Percentiles rank a stretch among this genome's conserved stretches.
These are phyloP conservation scores for Drosophila maculinotata DNA, from an alignment of 2,888 invertebrate genomes.

Conservation along the genomic window DNA sequence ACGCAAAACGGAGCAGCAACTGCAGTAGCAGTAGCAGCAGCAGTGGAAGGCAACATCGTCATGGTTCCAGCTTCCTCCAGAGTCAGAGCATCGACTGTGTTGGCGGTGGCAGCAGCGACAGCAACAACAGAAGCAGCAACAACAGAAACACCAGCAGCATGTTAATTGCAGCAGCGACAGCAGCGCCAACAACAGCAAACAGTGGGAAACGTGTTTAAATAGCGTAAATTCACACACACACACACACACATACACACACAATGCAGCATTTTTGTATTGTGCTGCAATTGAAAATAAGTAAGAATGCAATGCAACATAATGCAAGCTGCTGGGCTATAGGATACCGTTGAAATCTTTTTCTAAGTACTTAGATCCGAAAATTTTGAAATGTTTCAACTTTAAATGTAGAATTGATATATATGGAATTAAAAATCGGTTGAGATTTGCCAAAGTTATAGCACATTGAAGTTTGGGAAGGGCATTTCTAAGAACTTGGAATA, in stretches of 20 bases:
- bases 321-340: background rate
- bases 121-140: slow-evolving; percentile 25
- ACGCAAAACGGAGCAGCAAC: slow-evolving; percentile 49
- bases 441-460: too few species aligned
- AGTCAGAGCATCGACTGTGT: slow-evolving; percentile 54
- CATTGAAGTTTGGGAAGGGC: too few species aligned
- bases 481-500: too few species aligned
- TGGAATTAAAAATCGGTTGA: too few species aligned
- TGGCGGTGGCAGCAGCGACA: slow-evolving; percentile 24
- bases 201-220: slow-evolving; percentile 71
- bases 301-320: slow-evolving; percentile 5
- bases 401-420: too few species aligned
- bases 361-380: too few species aligned
- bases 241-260: slow-evolving; percentile 11
- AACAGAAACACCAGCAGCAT: slow-evolving; percentile 34
- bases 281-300: slow-evolving; percentile 61
- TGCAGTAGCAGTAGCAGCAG: slow-evolving; percentile 18
- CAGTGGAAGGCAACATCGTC: slow-evolving; percentile 26
- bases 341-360: slow-evolving; percentile 27
- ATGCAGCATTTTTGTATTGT: slow-evolving; percentile 44
- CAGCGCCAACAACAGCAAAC: slow-evolving; percentile 61
- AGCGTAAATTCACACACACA: slow-evolving; percentile 56
- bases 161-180: slow-evolving; percentile 57
- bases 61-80: slow-evolving; percentile 23
- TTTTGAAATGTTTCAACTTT: too few species aligned